phyloP scores from a whole-genome alignment of 92 coral and sea anemone species.

The Bergia puertoricense region DNA sequence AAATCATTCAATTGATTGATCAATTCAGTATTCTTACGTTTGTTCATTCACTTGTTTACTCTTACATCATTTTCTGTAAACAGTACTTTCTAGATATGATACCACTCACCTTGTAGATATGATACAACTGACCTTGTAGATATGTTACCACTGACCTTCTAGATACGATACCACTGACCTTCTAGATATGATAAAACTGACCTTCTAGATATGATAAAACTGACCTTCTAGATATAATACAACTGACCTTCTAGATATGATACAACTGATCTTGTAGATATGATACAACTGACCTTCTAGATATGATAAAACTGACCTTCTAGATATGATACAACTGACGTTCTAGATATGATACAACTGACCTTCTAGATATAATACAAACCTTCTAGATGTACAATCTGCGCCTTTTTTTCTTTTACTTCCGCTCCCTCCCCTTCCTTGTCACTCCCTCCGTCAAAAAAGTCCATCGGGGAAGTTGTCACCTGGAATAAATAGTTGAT shows the following conservation, averaged over 20 bases:
- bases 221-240: too few species aligned
- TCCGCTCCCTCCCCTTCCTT: background rate
- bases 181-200: too few species aligned
- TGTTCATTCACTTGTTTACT: background rate
- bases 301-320: too few species aligned
- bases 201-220: too few species aligned
- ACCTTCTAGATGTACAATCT: conserved; percentile 1
- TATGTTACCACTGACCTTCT: too few species aligned
- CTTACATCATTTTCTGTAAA: background rate
- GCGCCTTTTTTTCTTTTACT: conserved; percentile 3
- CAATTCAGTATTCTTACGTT: background rate
- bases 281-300: too few species aligned
- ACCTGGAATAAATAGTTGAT: background rate
- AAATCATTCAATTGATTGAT: background rate
- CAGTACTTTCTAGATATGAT: background rate
- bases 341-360: too few species aligned
- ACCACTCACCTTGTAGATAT: background rate
- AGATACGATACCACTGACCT: too few species aligned
- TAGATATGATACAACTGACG: too few species aligned
- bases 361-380: background rate
- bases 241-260: too few species aligned
- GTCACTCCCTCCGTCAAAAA: conserved; percentile 10
- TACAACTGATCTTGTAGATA: too few species aligned
- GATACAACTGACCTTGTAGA: background rate
- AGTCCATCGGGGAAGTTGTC: conserved; percentile 8